Evolutionary conservation across 2,113 vertebrate species (phyloP), one percentile per base, ranked within the genome.

Genomic region (Tiliqua scincoides): DNA sequence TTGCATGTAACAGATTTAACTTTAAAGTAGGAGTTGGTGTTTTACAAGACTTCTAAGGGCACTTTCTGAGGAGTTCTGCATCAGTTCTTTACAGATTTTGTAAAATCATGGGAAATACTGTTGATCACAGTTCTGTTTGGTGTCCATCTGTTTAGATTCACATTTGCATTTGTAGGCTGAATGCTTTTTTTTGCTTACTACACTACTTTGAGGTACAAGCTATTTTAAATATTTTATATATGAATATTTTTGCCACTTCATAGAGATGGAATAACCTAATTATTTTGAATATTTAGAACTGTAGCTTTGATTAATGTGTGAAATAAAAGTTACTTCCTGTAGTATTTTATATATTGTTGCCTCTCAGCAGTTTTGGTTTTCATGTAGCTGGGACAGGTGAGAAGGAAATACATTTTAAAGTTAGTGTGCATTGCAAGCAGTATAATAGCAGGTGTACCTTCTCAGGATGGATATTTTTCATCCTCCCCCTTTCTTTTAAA

Each of bases 21-120:
- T 89, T 91, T 87, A 73, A 76, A 93, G 91, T 92, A 92, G 73
- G 91, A 91, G 89, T 75, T 87, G 88, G 89, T 93, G 85, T 87
- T 83, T n/a, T 87, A 85, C 89, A 80, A 85, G 88, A 27, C 54
- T 83, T 61, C 25, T n/a, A 35, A 25, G 25, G 43, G 6, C 18
- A 54, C 25, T 43, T 17, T 76, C 43, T 54, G 14, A 40, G 54
- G 15, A 68, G 40, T 59, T 30, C 54, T 17, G n/a, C 43, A 73
- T 6, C 3, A 35, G 11, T 43, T 92, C 92, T 83, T 86, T 88
- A 85, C 91, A 84, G 87, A 93, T 84, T 14, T 92, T 57, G 48
- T 83, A 82, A 87, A 73, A 80, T 4, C 35, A 4, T 77, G 78
- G 92, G 27, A 37, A 89, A 91, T 17, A 12, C 17, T 6, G 81